These are phyloP conservation scores for Parnassius apollo DNA, from an alignment of 2,888 invertebrate species.

Conservation along the genomic window DNA sequence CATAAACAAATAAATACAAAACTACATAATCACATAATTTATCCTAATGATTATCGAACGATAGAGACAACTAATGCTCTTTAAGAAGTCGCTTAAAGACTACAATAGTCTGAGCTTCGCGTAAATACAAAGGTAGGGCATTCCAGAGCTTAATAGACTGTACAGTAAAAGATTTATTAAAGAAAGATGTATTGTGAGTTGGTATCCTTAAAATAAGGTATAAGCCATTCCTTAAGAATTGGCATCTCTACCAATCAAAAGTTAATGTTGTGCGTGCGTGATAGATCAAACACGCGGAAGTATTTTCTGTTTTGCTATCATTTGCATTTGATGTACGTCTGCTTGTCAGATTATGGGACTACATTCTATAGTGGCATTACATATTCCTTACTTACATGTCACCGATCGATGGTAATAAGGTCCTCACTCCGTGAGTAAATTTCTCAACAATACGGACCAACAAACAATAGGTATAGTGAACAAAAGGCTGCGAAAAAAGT, in stretches of 20 bases:
- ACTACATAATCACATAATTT: too few species aligned
- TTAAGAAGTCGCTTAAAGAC: too few species aligned
- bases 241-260: background rate
- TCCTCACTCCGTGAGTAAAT: background rate
- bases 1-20: too few species aligned
- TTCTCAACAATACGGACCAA: background rate
- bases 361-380: conserved; percentile 40
- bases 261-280: conserved; percentile 2
- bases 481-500: background rate
- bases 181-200: too few species aligned
- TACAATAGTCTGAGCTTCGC: too few species aligned
- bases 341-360: conserved; percentile 39
- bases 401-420: conserved; percentile 51
- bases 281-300: conserved; percentile 13
- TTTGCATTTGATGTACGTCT: conserved; percentile 8
- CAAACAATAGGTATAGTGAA: conserved; percentile 1
- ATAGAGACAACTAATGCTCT: too few species aligned
- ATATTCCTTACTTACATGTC: conserved; percentile 41
- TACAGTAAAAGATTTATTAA: too few species aligned
- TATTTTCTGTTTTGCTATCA: conserved; percentile 1
- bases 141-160: too few species aligned
- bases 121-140: too few species aligned
- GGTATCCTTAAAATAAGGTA: too few species aligned
- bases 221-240: background rate
- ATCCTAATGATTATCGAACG: too few species aligned